Conservation (phyloP, 2,797 vertebrate genomes). For the Eidolon dupreanum region DNA sequence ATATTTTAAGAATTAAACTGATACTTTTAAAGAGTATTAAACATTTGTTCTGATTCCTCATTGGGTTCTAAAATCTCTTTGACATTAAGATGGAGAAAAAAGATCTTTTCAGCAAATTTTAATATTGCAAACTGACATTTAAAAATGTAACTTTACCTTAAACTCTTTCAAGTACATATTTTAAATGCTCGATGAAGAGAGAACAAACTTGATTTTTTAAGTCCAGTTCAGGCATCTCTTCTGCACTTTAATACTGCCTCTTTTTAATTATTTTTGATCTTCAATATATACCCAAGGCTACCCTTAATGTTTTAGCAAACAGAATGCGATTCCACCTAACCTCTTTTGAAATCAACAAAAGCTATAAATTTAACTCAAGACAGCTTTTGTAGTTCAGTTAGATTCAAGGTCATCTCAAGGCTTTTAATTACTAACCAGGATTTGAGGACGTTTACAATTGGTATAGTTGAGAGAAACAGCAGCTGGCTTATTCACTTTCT, state of each 20-base stretch:
- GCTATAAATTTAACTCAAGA: conserved; percentile 62
- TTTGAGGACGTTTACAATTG: conserved; percentile 51
- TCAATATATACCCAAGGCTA: conserved; percentile 81
- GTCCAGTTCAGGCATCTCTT: background rate
- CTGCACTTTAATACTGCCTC: conserved; percentile 68
- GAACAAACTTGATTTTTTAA: conserved; percentile 52
- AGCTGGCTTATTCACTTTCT: conserved; percentile 59
- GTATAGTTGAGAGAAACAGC: conserved; percentile 47
- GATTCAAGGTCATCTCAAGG: conserved; percentile 80
- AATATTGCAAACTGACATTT: conserved; percentile 36
- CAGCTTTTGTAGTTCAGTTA: conserved; percentile 72
- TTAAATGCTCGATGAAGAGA: conserved; percentile 21
- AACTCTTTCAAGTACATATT: conserved; percentile 43
- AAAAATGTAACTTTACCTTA: conserved; percentile 53
- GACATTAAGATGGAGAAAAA: conserved; percentile 50
- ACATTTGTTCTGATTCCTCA: conserved; percentile 34
- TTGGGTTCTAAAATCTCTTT: conserved; percentile 22
- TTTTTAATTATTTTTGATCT: conserved; percentile 81
- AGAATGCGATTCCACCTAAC: conserved; percentile 72
- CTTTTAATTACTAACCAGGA: conserved; percentile 75
- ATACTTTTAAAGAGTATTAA: conserved; percentile 39
- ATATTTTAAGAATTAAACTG: conserved; percentile 55
- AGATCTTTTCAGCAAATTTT: conserved; percentile 48
- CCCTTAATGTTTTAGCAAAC: conserved; percentile 77
- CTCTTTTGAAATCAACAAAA: conserved; percentile 57